Evolutionary conservation across 2,113 vertebrate species (phyloP).

Genomic region (Tyto alba): DNA sequence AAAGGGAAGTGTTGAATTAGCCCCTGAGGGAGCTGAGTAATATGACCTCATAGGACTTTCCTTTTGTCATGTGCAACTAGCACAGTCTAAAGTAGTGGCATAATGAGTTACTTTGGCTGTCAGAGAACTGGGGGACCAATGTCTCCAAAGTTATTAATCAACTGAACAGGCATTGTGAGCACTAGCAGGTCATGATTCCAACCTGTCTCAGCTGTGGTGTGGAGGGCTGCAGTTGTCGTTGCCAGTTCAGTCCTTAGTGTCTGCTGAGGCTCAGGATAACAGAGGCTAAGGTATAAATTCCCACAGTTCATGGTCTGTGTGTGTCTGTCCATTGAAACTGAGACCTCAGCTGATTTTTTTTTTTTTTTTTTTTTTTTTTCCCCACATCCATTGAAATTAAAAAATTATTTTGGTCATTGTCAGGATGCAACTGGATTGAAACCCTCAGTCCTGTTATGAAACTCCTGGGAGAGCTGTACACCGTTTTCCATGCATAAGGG

Average conservation of each 20-base stretch:
- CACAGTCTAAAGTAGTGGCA: conserved; percentile 46
- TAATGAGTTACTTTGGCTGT: conserved; percentile 60
- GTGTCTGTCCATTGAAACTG: neutral
- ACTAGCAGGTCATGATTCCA: neutral
- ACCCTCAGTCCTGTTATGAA: neutral
- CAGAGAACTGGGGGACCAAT: conserved; percentile 32
- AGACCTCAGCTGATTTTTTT: neutral
- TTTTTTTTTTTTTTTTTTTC: no score
- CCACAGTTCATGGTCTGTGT: neutral
- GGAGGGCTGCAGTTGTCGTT: conserved; percentile 1
- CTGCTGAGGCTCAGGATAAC: neutral
- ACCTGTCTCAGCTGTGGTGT: neutral
- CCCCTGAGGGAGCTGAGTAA: conserved; percentile 60
- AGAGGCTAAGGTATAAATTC: neutral
- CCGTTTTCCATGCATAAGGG: neutral
- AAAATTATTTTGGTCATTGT: neutral
- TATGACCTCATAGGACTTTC: conserved; percentile 59
- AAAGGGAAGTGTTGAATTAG: conserved; percentile 65
- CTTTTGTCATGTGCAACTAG: conserved; percentile 50
- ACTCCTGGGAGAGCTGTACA: neutral
- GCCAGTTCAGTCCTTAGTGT: neutral
- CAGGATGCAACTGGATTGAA: neutral
- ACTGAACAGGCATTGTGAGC: conserved; percentile 34
- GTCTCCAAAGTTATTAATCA: conserved; percentile 58
- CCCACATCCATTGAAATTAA: neutral